Percentiles rank a stretch among this genome's conserved stretches.
Evolutionary conservation across 2,797 vertebrate genomes (phyloP).

Genomic region (Pseudomugil gertrudae): DNA sequence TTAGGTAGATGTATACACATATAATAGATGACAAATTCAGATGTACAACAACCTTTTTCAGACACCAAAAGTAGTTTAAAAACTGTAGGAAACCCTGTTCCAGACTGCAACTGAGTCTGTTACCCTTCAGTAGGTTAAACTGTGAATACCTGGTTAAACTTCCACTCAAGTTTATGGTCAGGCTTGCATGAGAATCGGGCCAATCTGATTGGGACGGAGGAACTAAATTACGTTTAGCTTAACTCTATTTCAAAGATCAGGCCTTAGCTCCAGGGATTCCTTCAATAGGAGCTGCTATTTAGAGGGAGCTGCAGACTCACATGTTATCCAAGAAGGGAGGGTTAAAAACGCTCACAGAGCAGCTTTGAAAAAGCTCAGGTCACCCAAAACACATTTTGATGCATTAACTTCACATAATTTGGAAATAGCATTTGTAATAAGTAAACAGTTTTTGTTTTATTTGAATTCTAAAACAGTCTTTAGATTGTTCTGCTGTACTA

Average conservation of each 20-base stretch:
- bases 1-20: background rate
- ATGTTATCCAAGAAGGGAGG: background rate
- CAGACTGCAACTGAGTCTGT: constrained; percentile 3
- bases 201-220: constrained; percentile 53
- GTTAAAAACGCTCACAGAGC: constrained; percentile 22
- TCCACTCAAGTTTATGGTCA: constrained; percentile 50
- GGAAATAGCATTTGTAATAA: background rate
- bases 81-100: constrained; percentile 23
- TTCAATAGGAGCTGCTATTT: constrained; percentile 66
- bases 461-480: background rate
- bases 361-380: constrained; percentile 15
- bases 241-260: constrained; percentile 65
- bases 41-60: background rate
- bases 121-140: constrained; percentile 30
- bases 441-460: background rate
- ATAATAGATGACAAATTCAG: background rate
- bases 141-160: constrained; percentile 56
- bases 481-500: background rate
- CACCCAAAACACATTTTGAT: background rate
- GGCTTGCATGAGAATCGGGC: constrained; percentile 63
- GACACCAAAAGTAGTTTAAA: background rate
- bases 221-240: constrained; percentile 67
- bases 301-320: constrained; percentile 42
- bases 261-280: constrained; percentile 50
- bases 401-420: background rate